phyloP scores from a whole-genome alignment of 2,113 vertebrate genomes.

The Pachyramphus minor region DNA sequence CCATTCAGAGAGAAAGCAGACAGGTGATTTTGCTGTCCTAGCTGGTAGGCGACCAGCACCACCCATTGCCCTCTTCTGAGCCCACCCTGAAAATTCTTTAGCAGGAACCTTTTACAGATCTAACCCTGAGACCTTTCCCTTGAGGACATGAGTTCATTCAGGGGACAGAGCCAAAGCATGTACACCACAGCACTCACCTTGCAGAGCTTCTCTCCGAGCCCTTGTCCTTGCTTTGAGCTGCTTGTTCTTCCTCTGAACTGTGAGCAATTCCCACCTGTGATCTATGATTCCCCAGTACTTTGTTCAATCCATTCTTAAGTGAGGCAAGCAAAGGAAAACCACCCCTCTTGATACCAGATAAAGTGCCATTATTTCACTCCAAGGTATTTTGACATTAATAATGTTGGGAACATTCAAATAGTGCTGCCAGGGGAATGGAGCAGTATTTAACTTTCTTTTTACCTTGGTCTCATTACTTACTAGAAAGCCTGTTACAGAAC shows the following conservation, averaged over 20 bases:
- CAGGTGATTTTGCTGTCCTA: background rate
- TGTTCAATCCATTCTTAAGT: background rate
- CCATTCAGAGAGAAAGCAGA: background rate
- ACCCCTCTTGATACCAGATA: constrained; percentile 1
- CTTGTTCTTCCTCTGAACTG: background rate
- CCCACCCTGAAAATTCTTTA: background rate
- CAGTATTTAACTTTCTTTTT: constrained; percentile 66
- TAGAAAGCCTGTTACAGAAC: constrained; percentile 53
- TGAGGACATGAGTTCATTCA: background rate
- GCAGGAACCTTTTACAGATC: background rate
- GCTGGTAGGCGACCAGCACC: background rate
- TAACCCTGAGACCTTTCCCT: background rate
- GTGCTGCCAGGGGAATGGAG: constrained; percentile 44
- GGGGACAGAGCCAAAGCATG: background rate
- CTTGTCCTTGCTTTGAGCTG: background rate
- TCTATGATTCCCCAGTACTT: background rate
- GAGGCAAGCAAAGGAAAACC: constrained; percentile 11
- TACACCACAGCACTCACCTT: background rate
- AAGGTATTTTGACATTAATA: constrained; percentile 44
- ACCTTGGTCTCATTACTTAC: constrained; percentile 61
- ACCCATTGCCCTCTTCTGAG: background rate
- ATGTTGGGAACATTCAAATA: constrained; percentile 42
- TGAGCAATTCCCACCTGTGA: background rate
- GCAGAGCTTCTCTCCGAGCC: background rate
- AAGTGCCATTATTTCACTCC: constrained; percentile 2